These are phyloP conservation scores for Nibea albiflora DNA, from an alignment of 2,113 vertebrate genomes.

Conservation along the genomic window DNA sequence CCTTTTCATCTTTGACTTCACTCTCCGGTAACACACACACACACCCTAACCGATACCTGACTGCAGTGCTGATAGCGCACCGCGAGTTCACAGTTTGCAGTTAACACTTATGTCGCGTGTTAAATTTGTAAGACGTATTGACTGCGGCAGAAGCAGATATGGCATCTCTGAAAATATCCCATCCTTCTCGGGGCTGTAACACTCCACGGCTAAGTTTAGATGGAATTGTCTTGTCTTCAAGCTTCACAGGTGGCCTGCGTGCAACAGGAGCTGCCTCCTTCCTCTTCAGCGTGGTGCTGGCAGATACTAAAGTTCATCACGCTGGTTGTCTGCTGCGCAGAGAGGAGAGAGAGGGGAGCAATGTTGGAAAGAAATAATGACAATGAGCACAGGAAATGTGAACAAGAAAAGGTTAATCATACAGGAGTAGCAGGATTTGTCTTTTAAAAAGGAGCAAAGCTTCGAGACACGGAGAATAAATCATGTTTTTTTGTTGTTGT, in stretches of 20 bases:
- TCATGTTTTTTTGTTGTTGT: background rate
- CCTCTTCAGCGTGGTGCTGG: slow-evolving; percentile 54
- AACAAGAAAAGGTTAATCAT: slow-evolving; percentile 8
- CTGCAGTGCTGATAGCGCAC: slow-evolving; percentile 12
- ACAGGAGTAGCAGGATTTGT: slow-evolving; percentile 1
- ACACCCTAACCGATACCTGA: slow-evolving; percentile 11
- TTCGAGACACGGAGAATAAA: background rate
- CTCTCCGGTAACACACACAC: slow-evolving; percentile 11
- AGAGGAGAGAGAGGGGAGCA: background rate
- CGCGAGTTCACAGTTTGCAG: slow-evolving; percentile 36
- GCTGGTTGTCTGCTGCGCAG: slow-evolving; percentile 79
- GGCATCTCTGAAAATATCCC: slow-evolving; percentile 63
- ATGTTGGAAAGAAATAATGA: slow-evolving; percentile 22
- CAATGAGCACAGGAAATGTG: slow-evolving; percentile 1
- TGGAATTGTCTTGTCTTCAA: slow-evolving; percentile 71
- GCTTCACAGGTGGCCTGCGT: slow-evolving; percentile 69
- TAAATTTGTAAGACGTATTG: slow-evolving; percentile 51
- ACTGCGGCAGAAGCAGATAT: slow-evolving; percentile 52
- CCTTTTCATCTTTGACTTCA: slow-evolving; percentile 6
- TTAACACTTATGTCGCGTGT: slow-evolving; percentile 46
- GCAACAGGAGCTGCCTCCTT: slow-evolving; percentile 60
- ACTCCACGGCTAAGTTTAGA: slow-evolving; percentile 66
- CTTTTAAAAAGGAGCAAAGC: background rate
- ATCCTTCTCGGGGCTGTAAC: slow-evolving; percentile 46
- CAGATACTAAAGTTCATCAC: slow-evolving; percentile 91